Percentiles rank a stretch among this genome's conserved stretches.
Conservation (phyloP, 2,113 vertebrate genomes). For the Sakesphorus luctuosus region DNA sequence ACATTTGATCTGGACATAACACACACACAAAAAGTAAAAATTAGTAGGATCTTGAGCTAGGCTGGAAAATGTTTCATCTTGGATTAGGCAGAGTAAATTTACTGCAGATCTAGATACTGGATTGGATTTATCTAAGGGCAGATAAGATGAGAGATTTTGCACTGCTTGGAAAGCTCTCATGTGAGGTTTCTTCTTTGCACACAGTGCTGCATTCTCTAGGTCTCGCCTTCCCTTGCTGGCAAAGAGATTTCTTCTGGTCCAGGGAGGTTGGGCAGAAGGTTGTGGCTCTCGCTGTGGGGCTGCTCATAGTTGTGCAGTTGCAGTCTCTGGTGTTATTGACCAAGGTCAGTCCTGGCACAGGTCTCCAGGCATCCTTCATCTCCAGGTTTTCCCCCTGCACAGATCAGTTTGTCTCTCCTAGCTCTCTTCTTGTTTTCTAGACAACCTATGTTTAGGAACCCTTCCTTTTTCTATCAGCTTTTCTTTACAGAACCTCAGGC, state of each 20-base stretch:
- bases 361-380: neutral
- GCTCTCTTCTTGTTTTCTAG: neutral
- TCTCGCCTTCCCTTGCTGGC: neutral
- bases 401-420: neutral
- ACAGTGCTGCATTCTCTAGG: neutral
- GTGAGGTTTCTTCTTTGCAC: neutral
- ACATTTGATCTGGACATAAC: neutral
- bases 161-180: neutral
- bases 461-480: neutral
- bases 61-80: neutral
- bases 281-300: neutral
- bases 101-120: neutral
- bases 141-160: neutral
- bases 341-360: neutral
- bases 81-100: neutral
- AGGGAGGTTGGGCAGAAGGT: neutral
- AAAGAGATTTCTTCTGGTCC: neutral
- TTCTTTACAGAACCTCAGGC: neutral
- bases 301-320: neutral
- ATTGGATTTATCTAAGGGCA: neutral
- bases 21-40: neutral
- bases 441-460: neutral
- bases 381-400: neutral
- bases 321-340: neutral
- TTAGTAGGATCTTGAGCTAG: neutral